Evolutionary conservation across 1,140 invertebrate species (phyloP).

Genomic region (Lasioglossum baleicum): DNA sequence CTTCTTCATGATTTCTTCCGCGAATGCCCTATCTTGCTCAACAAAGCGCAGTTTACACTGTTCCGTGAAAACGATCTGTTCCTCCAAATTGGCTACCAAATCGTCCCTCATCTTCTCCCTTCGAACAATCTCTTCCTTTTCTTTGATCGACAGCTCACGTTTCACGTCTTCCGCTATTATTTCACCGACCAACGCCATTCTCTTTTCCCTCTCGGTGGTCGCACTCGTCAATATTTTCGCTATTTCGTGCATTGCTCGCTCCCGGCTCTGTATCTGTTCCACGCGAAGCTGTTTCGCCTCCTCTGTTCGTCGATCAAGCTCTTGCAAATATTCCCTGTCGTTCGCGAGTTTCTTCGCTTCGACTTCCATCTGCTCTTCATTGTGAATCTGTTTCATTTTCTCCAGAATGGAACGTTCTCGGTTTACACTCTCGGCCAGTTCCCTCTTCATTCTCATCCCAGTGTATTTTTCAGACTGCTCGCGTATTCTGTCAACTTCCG

Average conservation of each 20-base stretch:
- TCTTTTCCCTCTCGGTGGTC: conserved; percentile 42
- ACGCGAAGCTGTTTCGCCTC: neutral
- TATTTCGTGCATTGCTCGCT: conserved; percentile 44
- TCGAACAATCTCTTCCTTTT: conserved; percentile 34
- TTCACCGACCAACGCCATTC: conserved; percentile 58
- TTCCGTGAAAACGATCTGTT: conserved; percentile 65
- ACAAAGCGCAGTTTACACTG: conserved; percentile 55
- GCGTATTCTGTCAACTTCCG: conserved; percentile 55
- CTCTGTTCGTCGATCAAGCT: conserved; percentile 46
- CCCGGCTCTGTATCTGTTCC: conserved; percentile 45
- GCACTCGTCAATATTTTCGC: conserved; percentile 54
- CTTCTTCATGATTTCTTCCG: conserved; percentile 60
- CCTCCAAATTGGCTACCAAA: conserved; percentile 48
- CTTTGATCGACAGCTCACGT: conserved; percentile 43
- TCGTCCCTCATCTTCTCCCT: conserved; percentile 49
- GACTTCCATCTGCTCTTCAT: conserved; percentile 34
- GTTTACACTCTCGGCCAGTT: conserved; percentile 43
- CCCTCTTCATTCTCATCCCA: conserved; percentile 33
- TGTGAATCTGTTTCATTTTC: conserved; percentile 49
- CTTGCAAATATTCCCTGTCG: conserved; percentile 45
- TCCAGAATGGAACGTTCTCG: conserved; percentile 53
- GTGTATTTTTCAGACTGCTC: conserved; percentile 54
- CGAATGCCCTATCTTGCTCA: conserved; percentile 62
- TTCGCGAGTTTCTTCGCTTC: conserved; percentile 30
- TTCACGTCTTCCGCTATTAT: conserved; percentile 64